Evolutionary conservation across 2,888 invertebrate genomes (phyloP).

Genomic region (Petrolisthes cinctipes): DNA sequence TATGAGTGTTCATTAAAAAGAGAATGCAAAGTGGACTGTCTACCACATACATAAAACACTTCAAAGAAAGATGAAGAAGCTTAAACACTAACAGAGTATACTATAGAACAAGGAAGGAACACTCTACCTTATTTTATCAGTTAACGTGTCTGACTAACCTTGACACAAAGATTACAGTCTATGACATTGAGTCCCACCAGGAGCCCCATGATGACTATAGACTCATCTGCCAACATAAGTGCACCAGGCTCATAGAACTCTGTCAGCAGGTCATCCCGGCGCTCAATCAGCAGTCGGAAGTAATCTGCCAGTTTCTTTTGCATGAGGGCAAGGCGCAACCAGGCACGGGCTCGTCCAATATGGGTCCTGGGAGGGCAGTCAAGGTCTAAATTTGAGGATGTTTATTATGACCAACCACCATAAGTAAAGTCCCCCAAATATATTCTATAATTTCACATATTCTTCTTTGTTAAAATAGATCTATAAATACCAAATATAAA

Average conservation of each 20-base stretch:
- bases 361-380: conserved; percentile 77
- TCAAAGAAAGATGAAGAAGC: too few species aligned
- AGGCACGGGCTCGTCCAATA: conserved; percentile 92
- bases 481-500: too few species aligned
- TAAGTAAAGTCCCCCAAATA: too few species aligned
- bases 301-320: conserved; percentile 98
- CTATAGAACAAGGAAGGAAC: neutral
- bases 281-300: conserved; percentile 89
- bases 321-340: conserved; percentile 96
- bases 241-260: conserved; percentile 97
- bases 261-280: conserved; percentile 86
- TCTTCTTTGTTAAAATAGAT: too few species aligned
- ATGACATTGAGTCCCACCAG: conserved; percentile 96
- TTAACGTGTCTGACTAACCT: conserved; percentile 74
- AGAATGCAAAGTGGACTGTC: too few species aligned
- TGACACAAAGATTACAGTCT: conserved; percentile 97
- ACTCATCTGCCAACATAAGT: conserved; percentile 95
- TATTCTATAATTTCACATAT: too few species aligned
- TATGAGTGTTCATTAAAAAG: too few species aligned
- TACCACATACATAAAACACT: neutral
- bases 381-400: too few species aligned
- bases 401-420: too few species aligned
- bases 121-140: too few species aligned
- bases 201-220: conserved; percentile 91
- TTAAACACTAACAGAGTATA: too few species aligned